phyloP scores from a whole-genome alignment of 2,888 invertebrate species.

The Pollenia amentaria region DNA sequence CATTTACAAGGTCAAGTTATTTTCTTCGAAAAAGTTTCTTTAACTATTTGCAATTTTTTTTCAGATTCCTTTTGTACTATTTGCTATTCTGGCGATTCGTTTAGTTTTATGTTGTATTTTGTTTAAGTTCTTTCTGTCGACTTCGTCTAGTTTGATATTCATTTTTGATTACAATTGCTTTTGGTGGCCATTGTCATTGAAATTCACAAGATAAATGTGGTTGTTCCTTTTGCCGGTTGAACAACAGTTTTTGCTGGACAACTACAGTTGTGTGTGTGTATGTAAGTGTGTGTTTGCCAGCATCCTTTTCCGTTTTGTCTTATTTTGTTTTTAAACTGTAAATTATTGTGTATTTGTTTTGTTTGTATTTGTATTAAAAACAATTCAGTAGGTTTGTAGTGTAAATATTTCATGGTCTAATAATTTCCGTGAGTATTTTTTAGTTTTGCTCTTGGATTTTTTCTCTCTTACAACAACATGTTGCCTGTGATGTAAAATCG shows the following conservation, averaged over 20 bases:
- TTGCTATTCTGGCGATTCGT: neutral
- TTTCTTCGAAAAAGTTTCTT: neutral
- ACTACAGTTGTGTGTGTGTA: neutral
- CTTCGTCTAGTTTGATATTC: neutral
- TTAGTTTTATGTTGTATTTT: constrained; percentile 12
- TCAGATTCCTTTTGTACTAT: neutral
- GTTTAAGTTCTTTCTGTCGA: neutral
- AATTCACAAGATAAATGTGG: constrained; percentile 39
- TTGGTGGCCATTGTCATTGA: constrained; percentile 51
- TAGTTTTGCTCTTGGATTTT: neutral
- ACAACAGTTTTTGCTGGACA: neutral
- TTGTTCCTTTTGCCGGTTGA: neutral
- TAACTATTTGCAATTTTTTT: neutral
- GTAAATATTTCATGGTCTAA: constrained; percentile 34
- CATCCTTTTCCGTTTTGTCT: constrained; percentile 4
- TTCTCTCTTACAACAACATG: constrained; percentile 13
- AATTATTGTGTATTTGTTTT: neutral
- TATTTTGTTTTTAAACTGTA: constrained; percentile 16
- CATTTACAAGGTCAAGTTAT: constrained; percentile 30
- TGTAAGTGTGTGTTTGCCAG: neutral
- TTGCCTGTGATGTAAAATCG: constrained; percentile 39
- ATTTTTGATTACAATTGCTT: constrained; percentile 44
- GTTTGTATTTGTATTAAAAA: neutral
- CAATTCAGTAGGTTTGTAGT: constrained; percentile 22
- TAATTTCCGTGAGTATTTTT: constrained; percentile 11